Base-by-base conservation (phyloP, 2,113 vertebrate species). In the Tretioscincus oriximinensis region DNA sequence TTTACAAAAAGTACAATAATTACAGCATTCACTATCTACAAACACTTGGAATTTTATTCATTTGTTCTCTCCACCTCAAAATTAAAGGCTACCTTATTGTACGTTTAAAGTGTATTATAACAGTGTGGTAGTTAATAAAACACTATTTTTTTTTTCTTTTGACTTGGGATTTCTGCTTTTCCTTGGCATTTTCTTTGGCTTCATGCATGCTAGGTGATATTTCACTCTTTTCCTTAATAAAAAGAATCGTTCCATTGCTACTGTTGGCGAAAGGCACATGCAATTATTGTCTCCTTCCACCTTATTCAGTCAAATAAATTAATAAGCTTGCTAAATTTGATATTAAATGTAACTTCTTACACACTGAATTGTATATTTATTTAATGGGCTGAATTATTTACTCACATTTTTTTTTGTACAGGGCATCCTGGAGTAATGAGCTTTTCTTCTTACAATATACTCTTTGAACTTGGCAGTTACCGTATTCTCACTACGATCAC, bases 71-170 rank as follows among this genome's bases (percentile, higher is more conserved):
- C 92, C 94, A 95, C 95, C 92, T 92, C 93, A 95, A 86, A 96
- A 93, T 95, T 95, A 95, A 95, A 96, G 95, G 92, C 94, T 96
- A 96, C 93, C 93, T 95, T 95, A 94, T 95, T 95, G 94, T 96
- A 94, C 93, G 94, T 96, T 96, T 95, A 95, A 97, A 95, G 94
- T 95, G 95, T 96, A 95, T 94, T 96, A 95, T 93, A 95, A 94
- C 94, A 95, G 91, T 94, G 95, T 95, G 94, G 95, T 96, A 95
- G 93, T 96, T 95, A 95, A 95, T 96, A 96, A 96, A 96, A 97
- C 96, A 96, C 95, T 96, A 95, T 96, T 96, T 96, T 96, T 96
- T n/a, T 95, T 92, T 95, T 66, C 95, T 95, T 95, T 95, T 94
- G 92, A 93, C 81, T 80, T 86, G 85, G 69, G 92, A 92, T 95